These are phyloP conservation scores for Crotalus horridus DNA, from an alignment of 2,113 vertebrate genomes.

Conservation along the genomic window DNA sequence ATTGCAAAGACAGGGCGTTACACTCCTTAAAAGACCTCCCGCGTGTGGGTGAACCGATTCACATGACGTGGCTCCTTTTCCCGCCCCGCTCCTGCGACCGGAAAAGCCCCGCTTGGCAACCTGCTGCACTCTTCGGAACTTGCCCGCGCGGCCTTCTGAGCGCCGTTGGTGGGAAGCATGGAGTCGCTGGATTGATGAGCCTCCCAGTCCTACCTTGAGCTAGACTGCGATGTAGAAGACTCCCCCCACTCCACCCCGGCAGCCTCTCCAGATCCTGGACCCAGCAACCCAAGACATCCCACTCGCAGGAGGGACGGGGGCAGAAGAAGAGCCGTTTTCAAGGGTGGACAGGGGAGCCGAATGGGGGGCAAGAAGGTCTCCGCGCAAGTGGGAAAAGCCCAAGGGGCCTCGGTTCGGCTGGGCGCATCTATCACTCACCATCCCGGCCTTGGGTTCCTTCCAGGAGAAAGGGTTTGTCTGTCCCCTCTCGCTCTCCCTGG, in stretches of 20 bases:
- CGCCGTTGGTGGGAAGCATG: not conserved
- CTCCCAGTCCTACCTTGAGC: not conserved
- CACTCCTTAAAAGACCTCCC: not conserved
- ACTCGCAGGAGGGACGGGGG: no score
- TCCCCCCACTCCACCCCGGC: not conserved
- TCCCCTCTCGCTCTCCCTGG: not conserved
- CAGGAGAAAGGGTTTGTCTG: not conserved
- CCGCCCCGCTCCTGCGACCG: not conserved
- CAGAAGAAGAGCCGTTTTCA: not conserved
- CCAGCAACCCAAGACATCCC: not conserved
- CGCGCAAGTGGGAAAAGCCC: no score
- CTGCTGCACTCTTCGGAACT: no score
- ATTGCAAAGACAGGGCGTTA: not conserved
- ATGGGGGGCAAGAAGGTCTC: not conserved
- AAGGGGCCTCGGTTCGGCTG: not conserved
- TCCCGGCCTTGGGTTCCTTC: slow-evolving; percentile 2
- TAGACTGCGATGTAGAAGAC: not conserved
- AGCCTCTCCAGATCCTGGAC: not conserved
- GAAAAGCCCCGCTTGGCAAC: not conserved
- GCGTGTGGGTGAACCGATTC: not conserved
- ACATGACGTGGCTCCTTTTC: not conserved
- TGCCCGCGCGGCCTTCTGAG: not conserved
- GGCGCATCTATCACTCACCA: not conserved
- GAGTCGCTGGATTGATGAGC: no score
- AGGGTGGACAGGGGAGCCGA: not conserved